A percentile compares a stretch with the other conserved stretches of the same genome.
Evolutionary conservation across 1,140 invertebrate genomes (phyloP).

Genomic region (Anadara kagoshimensis): DNA sequence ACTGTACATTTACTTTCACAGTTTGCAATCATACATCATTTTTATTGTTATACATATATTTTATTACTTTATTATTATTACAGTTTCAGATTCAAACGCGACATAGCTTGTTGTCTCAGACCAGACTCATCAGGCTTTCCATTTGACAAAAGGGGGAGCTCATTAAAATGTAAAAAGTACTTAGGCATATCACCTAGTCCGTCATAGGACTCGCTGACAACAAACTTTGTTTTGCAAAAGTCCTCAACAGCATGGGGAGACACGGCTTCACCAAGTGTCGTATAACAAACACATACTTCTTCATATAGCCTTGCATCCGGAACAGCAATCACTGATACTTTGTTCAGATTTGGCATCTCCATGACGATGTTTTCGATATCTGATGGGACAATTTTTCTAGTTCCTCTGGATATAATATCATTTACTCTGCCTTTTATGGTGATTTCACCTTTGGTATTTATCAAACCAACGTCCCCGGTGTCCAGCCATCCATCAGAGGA

Average conservation of each 20-base stretch:
- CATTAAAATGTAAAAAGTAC: slow-evolving; percentile 24
- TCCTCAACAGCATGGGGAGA: slow-evolving; percentile 6
- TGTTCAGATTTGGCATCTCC: neutral
- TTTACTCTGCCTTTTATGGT: slow-evolving; percentile 40
- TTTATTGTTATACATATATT: no score
- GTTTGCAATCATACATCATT: no score
- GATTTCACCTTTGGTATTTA: slow-evolving; percentile 24
- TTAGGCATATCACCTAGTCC: slow-evolving; percentile 23
- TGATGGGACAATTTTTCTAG: slow-evolving; percentile 20
- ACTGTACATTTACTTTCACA: no score
- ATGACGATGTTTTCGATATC: slow-evolving; percentile 9
- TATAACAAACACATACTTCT: slow-evolving; percentile 20
- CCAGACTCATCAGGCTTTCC: slow-evolving; percentile 17
- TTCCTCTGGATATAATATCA: slow-evolving; percentile 32
- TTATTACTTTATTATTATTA: no score
- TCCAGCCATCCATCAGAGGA: slow-evolving; percentile 36
- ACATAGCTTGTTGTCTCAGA: slow-evolving; percentile 10
- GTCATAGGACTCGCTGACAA: slow-evolving; percentile 1
- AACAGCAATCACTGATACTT: neutral
- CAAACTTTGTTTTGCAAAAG: slow-evolving; percentile 8
- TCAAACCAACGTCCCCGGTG: slow-evolving; percentile 36
- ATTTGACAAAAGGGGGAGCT: slow-evolving; percentile 16
- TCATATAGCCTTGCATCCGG: slow-evolving; percentile 19
- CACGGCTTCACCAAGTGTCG: neutral
- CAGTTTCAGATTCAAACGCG: neutral